Conservation (phyloP, 2,888 invertebrate species). For the Athalia circularis region DNA sequence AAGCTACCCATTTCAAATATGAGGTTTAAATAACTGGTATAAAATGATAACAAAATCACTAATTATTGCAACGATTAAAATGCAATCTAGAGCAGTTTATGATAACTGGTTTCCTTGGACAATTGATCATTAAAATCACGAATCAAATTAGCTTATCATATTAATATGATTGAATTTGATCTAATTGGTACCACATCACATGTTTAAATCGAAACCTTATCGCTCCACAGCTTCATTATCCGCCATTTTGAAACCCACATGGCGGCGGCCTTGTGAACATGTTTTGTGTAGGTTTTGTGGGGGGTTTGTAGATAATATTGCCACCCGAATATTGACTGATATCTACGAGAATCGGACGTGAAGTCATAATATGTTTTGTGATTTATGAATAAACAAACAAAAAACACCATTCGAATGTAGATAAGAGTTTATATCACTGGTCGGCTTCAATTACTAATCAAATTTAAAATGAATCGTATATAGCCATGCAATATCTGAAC, state of each 20-base stretch:
- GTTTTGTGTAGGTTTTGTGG: no score
- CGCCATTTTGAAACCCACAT: constrained; percentile 26
- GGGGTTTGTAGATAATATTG: no score
- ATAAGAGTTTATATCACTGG: neutral
- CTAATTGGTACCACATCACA: constrained; percentile 13
- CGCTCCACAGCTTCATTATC: neutral
- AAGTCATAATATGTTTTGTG: neutral
- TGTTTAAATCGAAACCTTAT: neutral
- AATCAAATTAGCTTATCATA: constrained; percentile 25
- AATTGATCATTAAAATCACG: neutral
- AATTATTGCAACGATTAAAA: no score
- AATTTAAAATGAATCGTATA: neutral
- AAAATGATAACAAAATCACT: constrained; percentile 4
- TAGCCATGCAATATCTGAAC: neutral
- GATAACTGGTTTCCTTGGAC: neutral
- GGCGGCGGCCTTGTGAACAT: constrained; percentile 5
- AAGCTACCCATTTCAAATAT: constrained; percentile 58
- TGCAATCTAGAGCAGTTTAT: neutral
- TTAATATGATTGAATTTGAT: neutral
- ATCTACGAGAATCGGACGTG: neutral
- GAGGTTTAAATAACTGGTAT: neutral
- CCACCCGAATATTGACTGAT: no score
- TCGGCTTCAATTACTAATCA: neutral
- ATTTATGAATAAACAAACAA: neutral
- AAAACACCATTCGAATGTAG: neutral